Evolutionary conservation across 2,113 vertebrate species (phyloP).

Genomic region (Excalfactoria chinensis): DNA sequence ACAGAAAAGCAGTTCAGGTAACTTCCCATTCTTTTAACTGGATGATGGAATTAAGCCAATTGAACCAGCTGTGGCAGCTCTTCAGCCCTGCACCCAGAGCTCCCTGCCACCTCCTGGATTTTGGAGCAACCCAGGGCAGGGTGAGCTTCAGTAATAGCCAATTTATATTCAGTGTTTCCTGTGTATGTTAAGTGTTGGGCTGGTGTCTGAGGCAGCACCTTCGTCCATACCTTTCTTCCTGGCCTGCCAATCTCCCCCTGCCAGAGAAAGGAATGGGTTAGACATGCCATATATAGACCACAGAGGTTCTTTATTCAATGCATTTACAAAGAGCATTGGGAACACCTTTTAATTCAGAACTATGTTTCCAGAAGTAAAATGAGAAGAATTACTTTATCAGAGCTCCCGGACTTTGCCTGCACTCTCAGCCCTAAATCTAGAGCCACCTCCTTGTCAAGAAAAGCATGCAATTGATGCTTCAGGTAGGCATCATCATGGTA

Average conservation of each 20-base stretch:
- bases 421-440: background rate
- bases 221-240: constrained; percentile 92
- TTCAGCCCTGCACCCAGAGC: background rate
- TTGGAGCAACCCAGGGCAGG: background rate
- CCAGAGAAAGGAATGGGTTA: constrained; percentile 69
- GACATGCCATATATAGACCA: background rate
- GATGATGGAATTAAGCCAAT: background rate
- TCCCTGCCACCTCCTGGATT: background rate
- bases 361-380: background rate
- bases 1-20: background rate
- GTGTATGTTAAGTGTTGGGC: background rate
- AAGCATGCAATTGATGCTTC: background rate
- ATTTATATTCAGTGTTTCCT: background rate
- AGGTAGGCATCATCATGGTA: background rate
- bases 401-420: background rate
- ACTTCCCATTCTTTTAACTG: background rate
- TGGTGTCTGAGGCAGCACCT: background rate
- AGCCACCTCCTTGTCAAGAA: background rate
- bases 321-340: background rate
- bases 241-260: constrained; percentile 98
- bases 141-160: background rate
- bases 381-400: background rate
- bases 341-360: background rate
- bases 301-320: background rate
- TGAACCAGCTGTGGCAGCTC: background rate